phyloP scores from a whole-genome alignment of 2,888 invertebrate genomes.

The Artemia sp. region DNA sequence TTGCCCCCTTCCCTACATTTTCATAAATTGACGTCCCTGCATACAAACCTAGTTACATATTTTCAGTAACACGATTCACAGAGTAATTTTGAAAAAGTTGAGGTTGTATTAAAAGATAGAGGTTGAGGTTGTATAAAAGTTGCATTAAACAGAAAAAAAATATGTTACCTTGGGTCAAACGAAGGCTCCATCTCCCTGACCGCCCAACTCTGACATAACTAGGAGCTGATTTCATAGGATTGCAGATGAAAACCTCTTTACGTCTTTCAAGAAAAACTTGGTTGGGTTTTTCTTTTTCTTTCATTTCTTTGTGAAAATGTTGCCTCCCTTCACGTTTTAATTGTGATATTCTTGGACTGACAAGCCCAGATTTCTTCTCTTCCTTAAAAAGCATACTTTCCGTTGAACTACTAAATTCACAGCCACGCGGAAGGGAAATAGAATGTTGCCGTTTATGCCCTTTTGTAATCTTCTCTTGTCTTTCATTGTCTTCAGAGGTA shows the following conservation, averaged over 20 bases:
- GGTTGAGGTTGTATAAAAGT: too few relatives aligned
- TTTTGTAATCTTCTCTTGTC: not conserved
- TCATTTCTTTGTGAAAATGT: not conserved
- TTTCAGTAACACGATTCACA: too few relatives aligned
- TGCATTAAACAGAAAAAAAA: too few relatives aligned
- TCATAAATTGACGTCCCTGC: too few relatives aligned
- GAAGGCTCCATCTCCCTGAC: not conserved
- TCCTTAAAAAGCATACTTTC: not conserved
- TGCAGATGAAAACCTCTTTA: not conserved
- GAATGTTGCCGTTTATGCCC: constrained; percentile 9
- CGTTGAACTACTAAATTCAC: not conserved
- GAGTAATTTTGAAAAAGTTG: too few relatives aligned
- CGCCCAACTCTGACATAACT: not conserved
- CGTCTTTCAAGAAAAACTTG: not conserved
- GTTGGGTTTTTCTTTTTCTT: not conserved
- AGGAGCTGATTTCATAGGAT: not conserved
- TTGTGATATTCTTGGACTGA: constrained; percentile 5
- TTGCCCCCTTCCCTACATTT: too few relatives aligned
- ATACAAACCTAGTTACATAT: too few relatives aligned
- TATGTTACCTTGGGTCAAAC: not conserved
- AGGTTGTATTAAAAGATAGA: too few relatives aligned
- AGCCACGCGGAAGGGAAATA: not conserved
- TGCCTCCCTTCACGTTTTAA: not conserved
- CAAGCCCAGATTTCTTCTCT: not conserved
- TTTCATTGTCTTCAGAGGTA: not conserved